A percentile compares a stretch with the other conserved stretches of the same genome.
Evolutionary conservation across 2,797 vertebrate genomes (phyloP).

Genomic region (Apogon hyalosoma): DNA sequence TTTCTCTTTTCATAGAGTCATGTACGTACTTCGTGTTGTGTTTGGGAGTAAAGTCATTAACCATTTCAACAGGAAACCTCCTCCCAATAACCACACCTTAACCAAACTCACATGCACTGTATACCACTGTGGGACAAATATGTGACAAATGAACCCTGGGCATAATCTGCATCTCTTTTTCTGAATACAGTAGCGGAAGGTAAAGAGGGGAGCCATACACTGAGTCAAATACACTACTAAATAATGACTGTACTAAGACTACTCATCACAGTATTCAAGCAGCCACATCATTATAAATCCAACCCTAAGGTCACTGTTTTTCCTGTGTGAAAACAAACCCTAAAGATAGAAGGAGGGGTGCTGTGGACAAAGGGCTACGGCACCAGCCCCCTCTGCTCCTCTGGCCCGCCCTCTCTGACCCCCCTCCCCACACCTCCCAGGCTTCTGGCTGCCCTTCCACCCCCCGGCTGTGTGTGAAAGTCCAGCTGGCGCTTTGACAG

Average conservation of each 20-base stretch:
- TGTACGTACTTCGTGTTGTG: slow-evolving; percentile 45
- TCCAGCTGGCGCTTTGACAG: slow-evolving; percentile 80
- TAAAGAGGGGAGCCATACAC: slow-evolving; percentile 49
- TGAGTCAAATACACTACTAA: slow-evolving; percentile 57
- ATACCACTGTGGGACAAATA: slow-evolving; percentile 20
- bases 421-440: slow-evolving; percentile 42
- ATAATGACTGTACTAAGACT: slow-evolving; percentile 58
- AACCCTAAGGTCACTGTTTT: slow-evolving; percentile 55
- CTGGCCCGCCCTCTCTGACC: slow-evolving; percentile 61
- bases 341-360: slow-evolving; percentile 67
- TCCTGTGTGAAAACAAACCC: slow-evolving; percentile 70
- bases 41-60: slow-evolving; percentile 49
- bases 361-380: slow-evolving; percentile 74
- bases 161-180: slow-evolving; percentile 31
- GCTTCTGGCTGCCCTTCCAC: slow-evolving; percentile 63
- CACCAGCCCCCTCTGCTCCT: slow-evolving; percentile 66
- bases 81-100: slow-evolving; percentile 22
- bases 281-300: slow-evolving; percentile 52
- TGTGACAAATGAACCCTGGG: slow-evolving; percentile 8
- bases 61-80: slow-evolving; percentile 10
- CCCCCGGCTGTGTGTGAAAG: slow-evolving; percentile 79
- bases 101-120: neutral
- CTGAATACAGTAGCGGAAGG: slow-evolving; percentile 46
- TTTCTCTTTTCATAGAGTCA: slow-evolving; percentile 52
- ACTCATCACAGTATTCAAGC: slow-evolving; percentile 54